Conservation (phyloP, 2,113 vertebrate species). For the Prochilodus magdalenae region DNA sequence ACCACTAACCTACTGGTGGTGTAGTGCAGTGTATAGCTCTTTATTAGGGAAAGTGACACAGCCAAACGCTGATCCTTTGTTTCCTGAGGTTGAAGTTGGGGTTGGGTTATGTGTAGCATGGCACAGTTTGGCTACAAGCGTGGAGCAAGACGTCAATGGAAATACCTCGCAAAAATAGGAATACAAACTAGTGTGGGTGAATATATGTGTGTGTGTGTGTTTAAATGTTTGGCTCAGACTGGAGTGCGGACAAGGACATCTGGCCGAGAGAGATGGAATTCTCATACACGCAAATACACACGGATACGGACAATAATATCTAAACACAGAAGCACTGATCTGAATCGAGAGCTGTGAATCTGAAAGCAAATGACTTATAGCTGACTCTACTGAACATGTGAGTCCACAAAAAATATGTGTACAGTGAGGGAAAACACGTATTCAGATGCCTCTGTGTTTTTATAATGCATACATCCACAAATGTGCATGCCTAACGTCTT, state of each 20-base stretch:
- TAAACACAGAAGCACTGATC: slow-evolving; percentile 14
- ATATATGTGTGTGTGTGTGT: slow-evolving; percentile 15
- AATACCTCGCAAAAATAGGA: not conserved
- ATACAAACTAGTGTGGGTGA: not conserved
- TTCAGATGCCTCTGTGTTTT: no score
- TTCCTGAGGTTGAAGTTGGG: no score
- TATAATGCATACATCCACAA: no score
- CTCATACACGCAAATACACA: not conserved
- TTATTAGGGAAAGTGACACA: no score
- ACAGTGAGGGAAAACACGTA: no score
- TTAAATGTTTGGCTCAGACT: slow-evolving; percentile 10
- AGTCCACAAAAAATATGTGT: not conserved
- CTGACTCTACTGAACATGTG: not conserved
- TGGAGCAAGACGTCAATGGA: not conserved
- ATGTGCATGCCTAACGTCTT: no score
- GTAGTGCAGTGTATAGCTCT: slow-evolving; percentile 23
- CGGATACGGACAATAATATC: not conserved
- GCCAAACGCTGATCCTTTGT: no score
- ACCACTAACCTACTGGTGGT: not conserved
- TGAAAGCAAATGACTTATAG: not conserved
- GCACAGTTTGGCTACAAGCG: no score
- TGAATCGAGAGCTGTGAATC: not conserved
- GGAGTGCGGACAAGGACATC: not conserved
- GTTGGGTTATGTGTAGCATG: no score
- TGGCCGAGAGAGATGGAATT: slow-evolving; percentile 11